Base-by-base conservation (phyloP, 2,888 invertebrate genomes). In the Heterodera filipjevi region DNA sequence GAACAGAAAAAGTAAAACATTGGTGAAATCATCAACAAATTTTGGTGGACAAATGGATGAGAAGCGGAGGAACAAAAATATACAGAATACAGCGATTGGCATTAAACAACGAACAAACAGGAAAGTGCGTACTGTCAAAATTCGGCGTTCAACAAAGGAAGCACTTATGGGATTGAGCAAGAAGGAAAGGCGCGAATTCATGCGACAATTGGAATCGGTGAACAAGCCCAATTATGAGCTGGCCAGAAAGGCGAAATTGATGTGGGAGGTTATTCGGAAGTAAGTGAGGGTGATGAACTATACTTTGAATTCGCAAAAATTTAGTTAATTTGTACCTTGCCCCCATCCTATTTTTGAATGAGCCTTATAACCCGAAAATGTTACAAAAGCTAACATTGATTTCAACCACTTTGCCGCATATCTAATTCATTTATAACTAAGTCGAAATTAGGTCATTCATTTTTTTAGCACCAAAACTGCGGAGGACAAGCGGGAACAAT, bases 91-190 rank as follows among this genome's bases (percentile, higher is more conserved):
- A 49, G 16, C 10, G 49, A 14, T 16, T 27, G 59, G 59, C 19
- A 10, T 59, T n/a, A 59, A n/a, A 27, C n/a, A 27, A 6, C 59
- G 27, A 27, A 27, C 3, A n/a, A 27, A 27, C 59, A 59, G 27
- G 27, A 59, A 59, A 59, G 6, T 27, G n/a, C 59, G 59, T 6
- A 68, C 68, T 8, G 8, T 85, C 12, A 72, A 71, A 27, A 81
- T 85, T 44, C 79, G 85, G n/a, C 84, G 85, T 71, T 86, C 85
- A 1, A 83, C 86, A 3, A 88, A 88, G 80, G 88, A 88, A 64
- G 81, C 83, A 66, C 81, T 88, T 3, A 53, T 86, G 81, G 77
- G 79, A 12, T 83, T 88, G 86, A 80, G 79, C 22, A 80, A 83
- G 66, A 87, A 86, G 78, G 85, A 87, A 71, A 79, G 87, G 39